Evolutionary conservation across 2,888 invertebrate genomes (phyloP), one percentile per base, ranked within the genome.

Genomic region (Dorcus hopei): DNA sequence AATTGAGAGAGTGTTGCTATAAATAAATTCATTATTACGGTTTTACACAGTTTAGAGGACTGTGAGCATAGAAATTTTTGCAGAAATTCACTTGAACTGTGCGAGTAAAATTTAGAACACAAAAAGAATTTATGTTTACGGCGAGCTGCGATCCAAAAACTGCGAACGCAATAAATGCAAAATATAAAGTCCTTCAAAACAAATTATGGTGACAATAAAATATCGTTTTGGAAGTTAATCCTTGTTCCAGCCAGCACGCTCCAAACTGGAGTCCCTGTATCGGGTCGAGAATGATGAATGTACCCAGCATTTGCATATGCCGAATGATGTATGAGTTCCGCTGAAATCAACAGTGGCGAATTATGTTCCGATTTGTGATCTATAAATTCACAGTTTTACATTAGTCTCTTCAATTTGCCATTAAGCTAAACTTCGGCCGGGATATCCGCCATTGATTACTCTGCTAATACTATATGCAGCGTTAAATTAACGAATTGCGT

Each of bases 261-360:
- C 50, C 58, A 55, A 61, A 60, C 61, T 57, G 59, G 57, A 58
- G 61, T 63, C 67, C 70, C 70, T 68, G 16, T 19, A 19, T 23
- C 52, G 53, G 54, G 53, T 62, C 67, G 61, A 58, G 70, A 71
- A 75, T 76, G 76, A 77, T 77, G 69, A 74, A 77, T 77, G 74
- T 71, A 69, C 70, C 68, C 72, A 65, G 71, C 76, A 76, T 77
- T 77, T 76, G 76, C 77, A 77, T 77, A 74, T 76, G 76, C 73
- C 73, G 74, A 72, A 77, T 77, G 77, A 77, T 77, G 72, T 74
- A 77, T 72, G 75, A 70, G 70, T 73, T 74, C 72, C 74, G 71
- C 65, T 64, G 75, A 72, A 75, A 76, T 76, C 76, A 76, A 77
- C 77, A 77, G 70, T 70, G 73, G 73, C 73, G 74, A 74, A 77